A percentile compares a stretch with the other conserved stretches of the same genome.
Conservation (phyloP, 2,888 invertebrate species). For the Ectemnius cavifrons region DNA sequence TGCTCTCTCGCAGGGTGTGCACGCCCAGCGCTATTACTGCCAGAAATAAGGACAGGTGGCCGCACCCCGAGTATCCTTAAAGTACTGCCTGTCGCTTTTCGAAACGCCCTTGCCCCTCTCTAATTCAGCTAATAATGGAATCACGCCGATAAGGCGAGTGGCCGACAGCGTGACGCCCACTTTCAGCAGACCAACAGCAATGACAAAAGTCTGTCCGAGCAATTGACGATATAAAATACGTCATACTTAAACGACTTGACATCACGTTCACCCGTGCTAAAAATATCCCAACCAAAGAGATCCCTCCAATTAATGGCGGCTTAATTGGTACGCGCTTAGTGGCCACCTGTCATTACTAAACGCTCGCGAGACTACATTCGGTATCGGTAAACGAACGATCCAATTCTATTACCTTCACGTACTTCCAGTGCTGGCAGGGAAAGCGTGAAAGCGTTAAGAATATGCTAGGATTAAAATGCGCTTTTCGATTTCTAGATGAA, state of each 20-base stretch:
- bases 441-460: slow-evolving; percentile 74
- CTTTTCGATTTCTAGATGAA: not conserved
- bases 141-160: not conserved
- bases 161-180: not conserved
- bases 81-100: not conserved
- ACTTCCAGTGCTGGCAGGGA: slow-evolving; percentile 86
- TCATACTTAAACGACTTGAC: not conserved
- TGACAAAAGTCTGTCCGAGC: not conserved
- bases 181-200: not conserved
- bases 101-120: not conserved
- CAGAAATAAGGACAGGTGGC: slow-evolving; percentile 7
- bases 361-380: not conserved
- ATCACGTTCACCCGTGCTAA: not conserved
- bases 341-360: slow-evolving; percentile 6
- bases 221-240: not conserved
- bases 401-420: slow-evolving; percentile 84
- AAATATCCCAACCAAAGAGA: not conserved
- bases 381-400: not conserved
- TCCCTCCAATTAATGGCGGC: not conserved
- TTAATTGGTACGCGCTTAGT: not conserved
- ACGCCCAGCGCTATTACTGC: slow-evolving; percentile 7
- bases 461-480: slow-evolving; percentile 10
- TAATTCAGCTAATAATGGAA: slow-evolving; percentile 7
- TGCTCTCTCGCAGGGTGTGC: not conserved
- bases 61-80: slow-evolving; percentile 3